phyloP scores from a whole-genome alignment of 92 coral and sea anemone genomes.

The Epizoanthus stellaris region DNA sequence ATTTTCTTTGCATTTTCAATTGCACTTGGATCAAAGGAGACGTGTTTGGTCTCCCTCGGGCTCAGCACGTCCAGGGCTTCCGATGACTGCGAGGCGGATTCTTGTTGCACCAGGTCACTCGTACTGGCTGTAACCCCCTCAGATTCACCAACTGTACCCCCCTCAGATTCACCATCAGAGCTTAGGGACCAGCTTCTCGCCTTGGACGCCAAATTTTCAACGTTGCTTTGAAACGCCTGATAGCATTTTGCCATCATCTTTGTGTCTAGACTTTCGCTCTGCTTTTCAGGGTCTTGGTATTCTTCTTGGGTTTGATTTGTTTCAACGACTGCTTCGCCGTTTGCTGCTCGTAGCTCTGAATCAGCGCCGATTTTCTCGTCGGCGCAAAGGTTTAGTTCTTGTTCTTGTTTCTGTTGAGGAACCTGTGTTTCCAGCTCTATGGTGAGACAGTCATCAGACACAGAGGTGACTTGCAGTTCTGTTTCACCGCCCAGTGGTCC shows the following conservation, averaged over 20 bases:
- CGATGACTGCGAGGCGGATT: not conserved
- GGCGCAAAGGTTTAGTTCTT: not conserved
- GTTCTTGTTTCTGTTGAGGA: not conserved
- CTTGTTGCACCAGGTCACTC: not conserved
- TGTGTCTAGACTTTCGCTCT: not conserved
- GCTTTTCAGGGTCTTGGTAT: not conserved
- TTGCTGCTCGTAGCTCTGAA: not conserved
- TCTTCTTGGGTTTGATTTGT: not conserved
- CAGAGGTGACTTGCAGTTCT: conserved; percentile 67
- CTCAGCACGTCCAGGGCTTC: not conserved
- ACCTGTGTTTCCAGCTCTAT: conserved; percentile 56
- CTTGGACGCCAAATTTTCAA: conserved; percentile 33
- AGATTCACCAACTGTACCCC: conserved; percentile 9
- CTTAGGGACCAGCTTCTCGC: conserved; percentile 43
- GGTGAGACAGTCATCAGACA: conserved; percentile 67
- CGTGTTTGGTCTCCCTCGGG: conserved; percentile 39
- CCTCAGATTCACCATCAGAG: conserved; percentile 36
- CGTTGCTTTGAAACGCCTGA: conserved; percentile 26
- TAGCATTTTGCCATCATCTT: conserved; percentile 41
- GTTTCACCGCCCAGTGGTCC: conserved; percentile 42
- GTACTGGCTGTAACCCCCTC: not conserved
- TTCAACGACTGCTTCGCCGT: not conserved
- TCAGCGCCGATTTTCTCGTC: not conserved
- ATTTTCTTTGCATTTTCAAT: conserved; percentile 54
- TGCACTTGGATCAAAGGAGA: conserved; percentile 30